Evolutionary conservation across 2,888 invertebrate genomes (phyloP).

Genomic region (Gonocerus acuteangulatus): DNA sequence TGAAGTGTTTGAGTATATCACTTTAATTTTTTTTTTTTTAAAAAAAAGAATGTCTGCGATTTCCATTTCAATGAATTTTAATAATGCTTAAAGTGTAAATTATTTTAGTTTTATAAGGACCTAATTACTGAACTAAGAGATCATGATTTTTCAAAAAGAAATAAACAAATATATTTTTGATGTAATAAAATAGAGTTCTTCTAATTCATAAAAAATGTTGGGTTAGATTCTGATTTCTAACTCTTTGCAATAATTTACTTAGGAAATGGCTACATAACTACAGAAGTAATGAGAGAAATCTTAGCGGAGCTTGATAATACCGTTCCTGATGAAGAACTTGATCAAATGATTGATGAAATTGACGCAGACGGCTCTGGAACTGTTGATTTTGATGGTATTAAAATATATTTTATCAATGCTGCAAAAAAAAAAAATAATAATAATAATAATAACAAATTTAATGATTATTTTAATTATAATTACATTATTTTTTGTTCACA

Average conservation of each 20-base stretch:
- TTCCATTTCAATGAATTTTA: too few species aligned
- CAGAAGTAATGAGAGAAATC: constrained; percentile 49
- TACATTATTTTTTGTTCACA: constrained; percentile 28
- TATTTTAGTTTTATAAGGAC: too few species aligned
- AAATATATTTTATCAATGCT: not conserved
- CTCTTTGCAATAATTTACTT: constrained; percentile 23
- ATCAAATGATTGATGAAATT: constrained; percentile 52
- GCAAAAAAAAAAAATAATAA: not conserved
- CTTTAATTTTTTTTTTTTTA: too few species aligned
- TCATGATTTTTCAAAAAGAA: too few species aligned
- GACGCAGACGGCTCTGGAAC: constrained; percentile 54
- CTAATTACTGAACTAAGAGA: too few species aligned
- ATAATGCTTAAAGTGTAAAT: too few species aligned
- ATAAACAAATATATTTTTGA: too few species aligned
- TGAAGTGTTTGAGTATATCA: too few species aligned
- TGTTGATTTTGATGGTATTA: constrained; percentile 53
- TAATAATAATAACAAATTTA: not conserved
- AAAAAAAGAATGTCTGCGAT: too few species aligned
- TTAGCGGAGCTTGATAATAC: constrained; percentile 51
- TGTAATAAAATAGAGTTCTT: too few species aligned
- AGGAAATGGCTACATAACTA: constrained; percentile 48
- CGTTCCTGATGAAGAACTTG: constrained; percentile 50
- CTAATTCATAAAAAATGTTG: not conserved
- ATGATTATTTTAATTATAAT: not conserved
- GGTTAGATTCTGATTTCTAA: too few species aligned